Base-by-base conservation (phyloP, 2,113 vertebrate genomes). In the Oceanodroma tethys region DNA sequence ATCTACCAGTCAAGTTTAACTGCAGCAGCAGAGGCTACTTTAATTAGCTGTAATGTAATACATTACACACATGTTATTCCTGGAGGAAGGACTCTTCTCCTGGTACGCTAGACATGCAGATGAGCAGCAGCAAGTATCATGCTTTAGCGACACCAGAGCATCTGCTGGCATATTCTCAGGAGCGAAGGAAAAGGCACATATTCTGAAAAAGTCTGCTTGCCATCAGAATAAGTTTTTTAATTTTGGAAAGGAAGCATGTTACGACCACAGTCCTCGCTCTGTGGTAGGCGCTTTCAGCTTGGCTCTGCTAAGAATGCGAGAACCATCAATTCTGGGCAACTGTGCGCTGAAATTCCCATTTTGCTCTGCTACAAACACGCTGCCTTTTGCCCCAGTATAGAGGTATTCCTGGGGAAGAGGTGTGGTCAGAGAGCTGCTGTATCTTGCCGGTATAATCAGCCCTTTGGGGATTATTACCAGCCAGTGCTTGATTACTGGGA, bases 381-480 rank as follows among this genome's bases (percentile, higher is more conserved):
- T 71, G 86, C 56, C 73, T 86, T 91, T 71, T 65, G 40, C 56
- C 11, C 52, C 0, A 0, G 30, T 36, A 11, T 25, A 32, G 60
- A 74, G 68, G 40, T 88, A 78, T 95, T 93, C 60, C 82, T 0
- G 0, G 43, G 48, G 73, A 95, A 84, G 60, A 96, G 83, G 83
- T 74, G 42, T 86, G 96, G 86, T 75, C 83, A 89, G 73, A 93
- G 60, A 92, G 88, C 65, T 95, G 93, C 80, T 86, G 8, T 36
- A 63, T 93, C 92, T 90, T 95, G 80, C 81, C 12, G 4, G 65
- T 88, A 29, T 95, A 91, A 95, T 90, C 96, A 92, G 76, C 80
- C 83, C 83, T 90, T 86, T 90, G 73, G 85, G 91, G 60, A 56
- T 81, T 91, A 86, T 72, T 94, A 84, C 68, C 60, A 95, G 40